Conservation (phyloP, 2,797 vertebrate species). For the Premnoplex brunnescens region DNA sequence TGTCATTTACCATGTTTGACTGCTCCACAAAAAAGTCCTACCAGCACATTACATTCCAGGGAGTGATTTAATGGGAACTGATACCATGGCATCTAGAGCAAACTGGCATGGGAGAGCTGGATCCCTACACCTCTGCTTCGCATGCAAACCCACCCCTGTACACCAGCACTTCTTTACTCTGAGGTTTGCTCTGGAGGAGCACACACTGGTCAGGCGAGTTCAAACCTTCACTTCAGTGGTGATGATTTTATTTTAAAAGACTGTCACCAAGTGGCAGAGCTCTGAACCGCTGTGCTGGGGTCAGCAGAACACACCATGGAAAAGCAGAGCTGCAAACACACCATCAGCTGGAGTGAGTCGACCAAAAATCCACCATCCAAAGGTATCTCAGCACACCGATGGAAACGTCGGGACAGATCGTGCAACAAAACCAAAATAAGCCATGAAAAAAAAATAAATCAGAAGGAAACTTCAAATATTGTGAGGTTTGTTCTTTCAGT, state of each 20-base stretch:
- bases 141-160: background rate
- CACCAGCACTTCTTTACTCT: background rate
- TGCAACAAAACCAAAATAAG: background rate
- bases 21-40: background rate
- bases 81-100: background rate
- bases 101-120: background rate
- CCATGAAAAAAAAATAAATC: background rate
- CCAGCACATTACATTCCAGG: background rate
- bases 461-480: background rate
- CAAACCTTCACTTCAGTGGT: background rate
- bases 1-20: background rate
- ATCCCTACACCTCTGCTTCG: background rate
- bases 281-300: background rate
- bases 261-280: conserved; percentile 65
- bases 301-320: fast-evolving
- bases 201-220: background rate
- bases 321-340: background rate
- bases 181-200: background rate
- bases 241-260: conserved; percentile 54
- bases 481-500: background rate
- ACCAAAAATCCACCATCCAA: background rate
- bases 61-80: background rate
- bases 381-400: fast-evolving
- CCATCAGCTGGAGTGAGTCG: background rate
- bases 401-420: fast-evolving